These are phyloP conservation scores for Pristionchus fissidentatus DNA, from an alignment of 2,888 invertebrate species.

Conservation along the genomic window DNA sequence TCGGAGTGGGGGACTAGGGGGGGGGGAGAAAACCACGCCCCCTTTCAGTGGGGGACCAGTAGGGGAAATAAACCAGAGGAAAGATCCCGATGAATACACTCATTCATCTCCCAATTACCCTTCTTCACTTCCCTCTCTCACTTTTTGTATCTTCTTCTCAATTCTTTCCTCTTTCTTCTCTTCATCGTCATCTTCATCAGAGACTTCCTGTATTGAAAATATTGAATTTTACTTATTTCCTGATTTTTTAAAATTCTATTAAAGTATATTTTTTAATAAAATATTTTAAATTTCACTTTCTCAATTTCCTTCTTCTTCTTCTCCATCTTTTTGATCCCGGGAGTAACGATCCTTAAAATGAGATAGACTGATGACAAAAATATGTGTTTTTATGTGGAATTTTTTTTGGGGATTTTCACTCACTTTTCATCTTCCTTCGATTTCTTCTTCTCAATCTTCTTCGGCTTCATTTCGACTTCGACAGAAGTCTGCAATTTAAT, in stretches of 20 bases:
- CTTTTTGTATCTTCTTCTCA: constrained; percentile 42
- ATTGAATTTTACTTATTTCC: not conserved
- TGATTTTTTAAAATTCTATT: no score
- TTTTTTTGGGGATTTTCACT: not conserved
- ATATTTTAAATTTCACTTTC: no score
- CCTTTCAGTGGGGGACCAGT: no score
- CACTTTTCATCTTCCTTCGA: constrained; percentile 32
- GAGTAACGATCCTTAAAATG: not conserved
- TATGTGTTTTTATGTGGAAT: constrained; percentile 34
- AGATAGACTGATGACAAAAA: not conserved
- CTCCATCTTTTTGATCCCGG: not conserved
- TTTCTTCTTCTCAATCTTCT: constrained; percentile 44
- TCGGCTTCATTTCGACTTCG: constrained; percentile 16
- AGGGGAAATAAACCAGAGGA: no score
- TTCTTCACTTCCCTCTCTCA: constrained; percentile 34
- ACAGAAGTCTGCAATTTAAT: not conserved
- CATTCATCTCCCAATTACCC: not conserved
- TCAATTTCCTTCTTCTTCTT: not conserved
- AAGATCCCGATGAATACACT: no score
- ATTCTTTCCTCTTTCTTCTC: constrained; percentile 7
- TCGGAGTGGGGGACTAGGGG: no score
- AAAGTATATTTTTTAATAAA: no score
- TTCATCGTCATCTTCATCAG: not conserved
- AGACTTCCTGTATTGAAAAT: not conserved
- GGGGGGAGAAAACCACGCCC: no score